A percentile compares a stretch with the other conserved stretches of the same genome.
These are phyloP conservation scores for Pristionchus arcanus DNA, from an alignment of 2,888 invertebrate species.

Conservation along the genomic window DNA sequence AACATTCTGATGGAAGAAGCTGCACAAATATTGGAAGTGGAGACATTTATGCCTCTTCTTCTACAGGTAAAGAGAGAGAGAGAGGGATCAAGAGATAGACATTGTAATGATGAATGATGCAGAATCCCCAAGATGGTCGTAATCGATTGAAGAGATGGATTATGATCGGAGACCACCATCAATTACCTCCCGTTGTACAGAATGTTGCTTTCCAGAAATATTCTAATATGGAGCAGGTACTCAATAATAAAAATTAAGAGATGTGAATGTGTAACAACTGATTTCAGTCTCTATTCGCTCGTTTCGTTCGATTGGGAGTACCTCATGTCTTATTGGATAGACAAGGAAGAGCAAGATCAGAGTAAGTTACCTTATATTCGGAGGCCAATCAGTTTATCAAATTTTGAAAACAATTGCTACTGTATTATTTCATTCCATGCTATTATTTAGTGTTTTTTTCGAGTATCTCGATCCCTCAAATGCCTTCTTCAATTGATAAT, in stretches of 20 bases:
- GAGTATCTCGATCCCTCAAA: neutral
- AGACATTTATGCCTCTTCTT: constrained; percentile 97
- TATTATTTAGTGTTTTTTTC: neutral
- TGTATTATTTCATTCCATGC: no score
- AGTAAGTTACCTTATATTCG: no score
- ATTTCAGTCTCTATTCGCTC: constrained; percentile 89
- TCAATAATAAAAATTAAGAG: no score
- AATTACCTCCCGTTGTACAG: constrained; percentile 98
- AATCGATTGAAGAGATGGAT: constrained; percentile 98
- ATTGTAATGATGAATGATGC: constrained; percentile 50
- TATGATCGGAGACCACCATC: constrained; percentile 99
- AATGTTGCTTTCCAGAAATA: constrained; percentile 98
- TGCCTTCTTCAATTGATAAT: neutral
- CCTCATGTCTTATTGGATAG: constrained; percentile 98
- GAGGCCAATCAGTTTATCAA: no score
- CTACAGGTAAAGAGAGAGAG: constrained; percentile 84
- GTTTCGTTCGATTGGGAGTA: constrained; percentile 95
- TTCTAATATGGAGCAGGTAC: constrained; percentile 96
- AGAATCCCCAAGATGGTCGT: constrained; percentile 95
- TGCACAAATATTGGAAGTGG: constrained; percentile 98
- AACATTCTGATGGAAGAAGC: constrained; percentile 99
- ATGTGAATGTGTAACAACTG: neutral
- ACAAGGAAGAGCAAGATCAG: constrained; percentile 94
- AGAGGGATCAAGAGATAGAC: neutral
- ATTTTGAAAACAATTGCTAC: no score